Conservation (phyloP, 2,888 invertebrate species). For the Hypena proboscidalis region DNA sequence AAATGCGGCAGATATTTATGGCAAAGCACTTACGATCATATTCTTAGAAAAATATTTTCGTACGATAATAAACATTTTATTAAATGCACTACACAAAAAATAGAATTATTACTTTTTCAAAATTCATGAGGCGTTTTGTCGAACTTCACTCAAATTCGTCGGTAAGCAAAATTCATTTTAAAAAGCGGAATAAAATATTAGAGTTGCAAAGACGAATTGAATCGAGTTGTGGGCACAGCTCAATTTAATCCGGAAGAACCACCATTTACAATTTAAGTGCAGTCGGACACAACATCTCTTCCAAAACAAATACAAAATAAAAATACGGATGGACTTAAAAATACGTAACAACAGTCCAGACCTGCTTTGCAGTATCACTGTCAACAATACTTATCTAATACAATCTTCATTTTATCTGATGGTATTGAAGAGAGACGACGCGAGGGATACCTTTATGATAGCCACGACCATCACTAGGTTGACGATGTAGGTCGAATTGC, state of each 20-base stretch:
- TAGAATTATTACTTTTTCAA: slow-evolving; percentile 26
- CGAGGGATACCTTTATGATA: slow-evolving; percentile 81
- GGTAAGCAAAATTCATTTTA: slow-evolving; percentile 68
- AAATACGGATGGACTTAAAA: slow-evolving; percentile 79
- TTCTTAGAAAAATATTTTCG: slow-evolving; percentile 37
- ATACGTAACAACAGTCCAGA: slow-evolving; percentile 81
- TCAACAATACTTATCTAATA: slow-evolving; percentile 79
- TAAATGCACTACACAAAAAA: slow-evolving; percentile 37
- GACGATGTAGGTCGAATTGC: slow-evolving; percentile 85
- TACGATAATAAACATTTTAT: slow-evolving; percentile 27
- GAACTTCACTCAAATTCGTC: slow-evolving; percentile 81
- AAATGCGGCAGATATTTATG: slow-evolving; percentile 34
- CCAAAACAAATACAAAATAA: slow-evolving; percentile 55
- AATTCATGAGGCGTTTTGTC: slow-evolving; percentile 71
- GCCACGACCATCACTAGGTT: slow-evolving; percentile 83
- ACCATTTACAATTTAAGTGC: slow-evolving; percentile 84
- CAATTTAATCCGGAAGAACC: slow-evolving; percentile 64
- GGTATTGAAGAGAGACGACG: slow-evolving; percentile 82
- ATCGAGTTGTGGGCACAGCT: slow-evolving; percentile 44
- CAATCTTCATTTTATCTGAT: slow-evolving; percentile 80
- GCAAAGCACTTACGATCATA: slow-evolving; percentile 45
- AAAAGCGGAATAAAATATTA: slow-evolving; percentile 62
- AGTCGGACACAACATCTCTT: slow-evolving; percentile 83
- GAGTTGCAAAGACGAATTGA: slow-evolving; percentile 55
- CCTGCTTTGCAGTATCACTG: slow-evolving; percentile 82